phyloP scores from a whole-genome alignment of 2,797 vertebrate genomes.

The Lutjanus argentimaculatus region DNA sequence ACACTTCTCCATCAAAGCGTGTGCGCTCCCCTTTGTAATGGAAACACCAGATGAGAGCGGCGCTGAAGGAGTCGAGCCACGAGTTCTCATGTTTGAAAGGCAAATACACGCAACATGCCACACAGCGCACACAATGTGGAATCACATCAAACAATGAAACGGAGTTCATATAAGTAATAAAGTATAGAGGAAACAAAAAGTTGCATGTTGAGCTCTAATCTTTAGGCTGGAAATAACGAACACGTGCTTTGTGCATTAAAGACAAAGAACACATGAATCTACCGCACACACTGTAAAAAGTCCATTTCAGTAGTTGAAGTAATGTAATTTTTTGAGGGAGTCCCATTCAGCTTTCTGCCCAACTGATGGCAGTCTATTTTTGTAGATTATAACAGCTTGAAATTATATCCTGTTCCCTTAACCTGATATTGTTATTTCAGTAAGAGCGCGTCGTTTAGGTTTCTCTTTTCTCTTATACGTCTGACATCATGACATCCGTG shows the following conservation, averaged over 20 bases:
- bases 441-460: too few relatives aligned
- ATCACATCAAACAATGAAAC: not conserved
- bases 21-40: conserved; percentile 68
- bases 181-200: not conserved
- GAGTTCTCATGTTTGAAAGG: conserved; percentile 53
- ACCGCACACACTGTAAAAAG: too few relatives aligned
- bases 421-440: too few relatives aligned
- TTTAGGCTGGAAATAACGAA: not conserved
- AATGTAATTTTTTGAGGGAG: too few relatives aligned
- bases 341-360: too few relatives aligned
- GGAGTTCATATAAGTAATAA: not conserved
- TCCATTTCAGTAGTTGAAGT: too few relatives aligned
- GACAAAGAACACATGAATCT: not conserved
- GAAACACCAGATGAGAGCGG: conserved; percentile 60
- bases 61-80: conserved; percentile 41
- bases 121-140: conserved; percentile 26
- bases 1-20: conserved; percentile 74
- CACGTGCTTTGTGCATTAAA: not conserved
- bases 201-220: not conserved
- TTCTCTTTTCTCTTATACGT: too few relatives aligned
- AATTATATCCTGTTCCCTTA: too few relatives aligned
- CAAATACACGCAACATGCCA: conserved; percentile 40
- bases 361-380: too few relatives aligned
- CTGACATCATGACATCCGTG: too few relatives aligned
- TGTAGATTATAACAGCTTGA: too few relatives aligned